These are phyloP conservation scores for Limnephilus auricula DNA, from an alignment of 2,888 invertebrate genomes.

Conservation along the genomic window DNA sequence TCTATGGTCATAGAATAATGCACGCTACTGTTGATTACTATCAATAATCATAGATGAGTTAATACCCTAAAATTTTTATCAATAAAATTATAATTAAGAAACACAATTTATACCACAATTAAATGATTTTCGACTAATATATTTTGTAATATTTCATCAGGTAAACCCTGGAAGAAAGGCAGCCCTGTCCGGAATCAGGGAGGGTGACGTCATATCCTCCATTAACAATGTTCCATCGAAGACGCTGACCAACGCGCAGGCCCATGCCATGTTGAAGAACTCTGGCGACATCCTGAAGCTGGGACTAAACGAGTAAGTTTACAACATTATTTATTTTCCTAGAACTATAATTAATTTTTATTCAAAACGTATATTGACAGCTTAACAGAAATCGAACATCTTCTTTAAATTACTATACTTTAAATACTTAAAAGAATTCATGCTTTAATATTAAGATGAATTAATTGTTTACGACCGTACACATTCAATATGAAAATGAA, in stretches of 20 bases:
- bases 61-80: background rate
- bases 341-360: background rate
- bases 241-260: conserved; percentile 83
- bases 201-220: conserved; percentile 88
- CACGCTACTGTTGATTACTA: too few relatives aligned
- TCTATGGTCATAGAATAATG: too few relatives aligned
- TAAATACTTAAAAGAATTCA: too few relatives aligned
- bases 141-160: conserved; percentile 72
- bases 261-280: conserved; percentile 85
- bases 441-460: too few relatives aligned
- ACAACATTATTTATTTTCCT: conserved; percentile 1
- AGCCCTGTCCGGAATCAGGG: conserved; percentile 86
- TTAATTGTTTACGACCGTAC: too few relatives aligned
- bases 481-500: too few relatives aligned
- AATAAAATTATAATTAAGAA: background rate
- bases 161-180: conserved; percentile 93
- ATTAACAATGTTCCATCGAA: conserved; percentile 86
- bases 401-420: too few relatives aligned
- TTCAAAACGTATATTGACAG: too few relatives aligned
- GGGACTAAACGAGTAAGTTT: conserved; percentile 85
- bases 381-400: too few relatives aligned
- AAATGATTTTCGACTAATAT: background rate
- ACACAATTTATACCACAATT: background rate
- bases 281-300: conserved; percentile 83
- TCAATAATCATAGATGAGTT: background rate